A percentile compares a stretch with the other conserved stretches of the same genome.
These are phyloP conservation scores for Meiosimyza platycephala DNA, from an alignment of 2,888 invertebrate species.

Conservation along the genomic window DNA sequence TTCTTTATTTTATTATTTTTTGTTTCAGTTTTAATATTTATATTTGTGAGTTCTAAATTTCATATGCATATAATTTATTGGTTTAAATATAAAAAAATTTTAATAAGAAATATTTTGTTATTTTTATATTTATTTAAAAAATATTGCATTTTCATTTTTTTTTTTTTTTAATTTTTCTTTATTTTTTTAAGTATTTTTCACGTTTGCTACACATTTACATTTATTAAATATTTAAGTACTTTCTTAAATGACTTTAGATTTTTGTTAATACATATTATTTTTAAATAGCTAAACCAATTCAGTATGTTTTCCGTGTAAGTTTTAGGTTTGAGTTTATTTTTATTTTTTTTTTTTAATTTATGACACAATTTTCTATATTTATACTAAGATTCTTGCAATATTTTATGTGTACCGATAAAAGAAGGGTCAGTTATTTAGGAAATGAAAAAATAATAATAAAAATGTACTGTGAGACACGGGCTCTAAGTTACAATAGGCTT, in stretches of 20 bases:
- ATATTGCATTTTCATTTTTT: slow-evolving; percentile 21
- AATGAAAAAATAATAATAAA: too few species aligned
- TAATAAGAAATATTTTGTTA: not conserved
- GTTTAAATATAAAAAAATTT: slow-evolving; percentile 14
- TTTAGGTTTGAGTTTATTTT: not conserved
- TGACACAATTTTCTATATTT: too few species aligned
- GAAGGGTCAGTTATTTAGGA: too few species aligned
- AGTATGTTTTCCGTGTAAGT: not conserved
- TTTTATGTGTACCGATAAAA: too few species aligned
- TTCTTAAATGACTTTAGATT: not conserved
- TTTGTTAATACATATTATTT: too few species aligned
- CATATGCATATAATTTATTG: slow-evolving; percentile 4
- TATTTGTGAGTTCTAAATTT: not conserved
- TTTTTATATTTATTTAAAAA: slow-evolving; percentile 19
- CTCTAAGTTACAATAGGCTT: too few species aligned
- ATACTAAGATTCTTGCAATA: too few species aligned
- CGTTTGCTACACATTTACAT: slow-evolving; percentile 27
- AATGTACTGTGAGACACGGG: too few species aligned
- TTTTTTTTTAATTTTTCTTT: not conserved
- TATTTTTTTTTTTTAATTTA: not conserved
- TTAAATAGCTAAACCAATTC: not conserved
- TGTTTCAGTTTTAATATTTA: not conserved
- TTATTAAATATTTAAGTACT: not conserved
- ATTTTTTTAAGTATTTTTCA: slow-evolving; percentile 4
- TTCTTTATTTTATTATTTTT: not conserved